Conservation (phyloP, 2,888 invertebrate genomes). For the Synanthedon myopaeformis region DNA sequence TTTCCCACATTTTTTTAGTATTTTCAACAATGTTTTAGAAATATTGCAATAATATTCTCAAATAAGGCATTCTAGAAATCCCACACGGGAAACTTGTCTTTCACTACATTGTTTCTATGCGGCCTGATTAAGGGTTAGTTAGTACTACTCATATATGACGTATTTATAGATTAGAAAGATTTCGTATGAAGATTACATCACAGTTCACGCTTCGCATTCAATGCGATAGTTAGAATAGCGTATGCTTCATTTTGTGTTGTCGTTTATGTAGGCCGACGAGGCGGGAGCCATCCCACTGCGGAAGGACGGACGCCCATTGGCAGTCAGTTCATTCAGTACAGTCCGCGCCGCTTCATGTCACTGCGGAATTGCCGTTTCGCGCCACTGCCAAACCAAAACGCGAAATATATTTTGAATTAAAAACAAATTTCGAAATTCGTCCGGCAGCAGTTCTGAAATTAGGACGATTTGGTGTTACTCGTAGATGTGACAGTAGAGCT, state of each 20-base stretch:
- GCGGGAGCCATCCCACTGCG: constrained; percentile 63
- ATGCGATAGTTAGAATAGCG: constrained; percentile 7
- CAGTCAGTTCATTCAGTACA: constrained; percentile 14
- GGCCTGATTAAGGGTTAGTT: no score
- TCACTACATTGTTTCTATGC: no score
- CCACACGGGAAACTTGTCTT: no score
- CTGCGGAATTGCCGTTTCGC: constrained; percentile 46
- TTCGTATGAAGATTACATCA: constrained; percentile 50
- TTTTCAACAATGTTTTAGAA: no score
- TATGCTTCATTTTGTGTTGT: no score
- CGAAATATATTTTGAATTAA: constrained; percentile 3
- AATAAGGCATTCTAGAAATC: no score
- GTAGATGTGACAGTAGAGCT: constrained; percentile 12
- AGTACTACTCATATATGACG: no score
- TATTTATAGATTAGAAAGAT: no score
- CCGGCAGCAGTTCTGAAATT: constrained; percentile 18
- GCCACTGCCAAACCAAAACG: constrained; percentile 23
- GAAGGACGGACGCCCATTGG: constrained; percentile 31
- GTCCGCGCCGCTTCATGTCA: constrained; percentile 46
- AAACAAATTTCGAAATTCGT: constrained; percentile 17
- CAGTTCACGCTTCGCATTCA: constrained; percentile 36
- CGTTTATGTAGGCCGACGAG: constrained; percentile 54
- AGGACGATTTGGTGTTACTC: constrained; percentile 21
- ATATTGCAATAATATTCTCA: no score
- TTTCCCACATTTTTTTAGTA: no score